These are phyloP conservation scores for Ascaphus truei DNA, from an alignment of 2,113 vertebrate species.

Conservation along the genomic window DNA sequence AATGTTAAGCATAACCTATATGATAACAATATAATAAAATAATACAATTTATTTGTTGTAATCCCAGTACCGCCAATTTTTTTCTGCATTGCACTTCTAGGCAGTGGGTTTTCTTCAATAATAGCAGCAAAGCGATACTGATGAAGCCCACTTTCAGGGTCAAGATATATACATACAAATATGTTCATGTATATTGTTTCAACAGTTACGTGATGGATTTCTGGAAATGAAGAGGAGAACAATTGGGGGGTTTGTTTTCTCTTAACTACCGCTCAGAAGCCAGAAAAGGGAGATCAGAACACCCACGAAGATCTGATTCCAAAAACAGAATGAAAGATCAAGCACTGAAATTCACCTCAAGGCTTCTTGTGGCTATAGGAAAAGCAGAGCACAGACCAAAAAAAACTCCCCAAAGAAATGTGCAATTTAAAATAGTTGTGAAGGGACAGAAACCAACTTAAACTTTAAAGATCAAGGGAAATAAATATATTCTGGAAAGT, in stretches of 20 bases:
- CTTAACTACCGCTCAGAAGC: not conserved
- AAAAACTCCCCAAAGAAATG: not conserved
- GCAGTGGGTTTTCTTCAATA: too few species aligned
- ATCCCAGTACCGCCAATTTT: not conserved
- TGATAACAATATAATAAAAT: not conserved
- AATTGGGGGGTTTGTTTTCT: not conserved
- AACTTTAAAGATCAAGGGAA: too few species aligned
- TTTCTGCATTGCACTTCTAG: too few species aligned
- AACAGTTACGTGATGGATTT: not conserved
- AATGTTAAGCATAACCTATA: fast-evolving
- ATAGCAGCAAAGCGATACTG: too few species aligned
- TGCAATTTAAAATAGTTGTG: not conserved
- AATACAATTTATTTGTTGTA: not conserved
- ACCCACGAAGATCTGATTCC: not conserved
- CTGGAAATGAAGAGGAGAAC: not conserved
- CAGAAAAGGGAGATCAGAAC: not conserved
- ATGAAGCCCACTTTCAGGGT: too few species aligned
- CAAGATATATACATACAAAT: too few species aligned
- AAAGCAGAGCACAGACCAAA: not conserved
- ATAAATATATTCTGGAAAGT: too few species aligned
- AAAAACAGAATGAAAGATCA: conserved; percentile 17
- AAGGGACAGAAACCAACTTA: too few species aligned
- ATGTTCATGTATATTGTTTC: too few species aligned
- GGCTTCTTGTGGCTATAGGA: conserved; percentile 21
- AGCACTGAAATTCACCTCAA: conserved; percentile 11